Evolutionary conservation across 2,888 invertebrate species (phyloP).

Genomic region (Phlogophora meticulosa): DNA sequence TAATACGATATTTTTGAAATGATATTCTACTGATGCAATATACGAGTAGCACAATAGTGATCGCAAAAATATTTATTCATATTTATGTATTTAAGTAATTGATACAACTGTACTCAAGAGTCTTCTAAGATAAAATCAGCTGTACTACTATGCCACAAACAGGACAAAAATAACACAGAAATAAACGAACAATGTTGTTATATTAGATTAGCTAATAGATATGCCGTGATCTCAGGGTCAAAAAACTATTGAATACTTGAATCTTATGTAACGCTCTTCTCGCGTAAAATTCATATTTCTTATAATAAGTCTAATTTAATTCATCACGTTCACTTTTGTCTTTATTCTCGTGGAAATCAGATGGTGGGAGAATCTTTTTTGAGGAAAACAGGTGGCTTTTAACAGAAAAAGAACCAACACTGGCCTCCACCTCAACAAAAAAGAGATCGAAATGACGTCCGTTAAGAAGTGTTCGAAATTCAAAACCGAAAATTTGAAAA

Average conservation of each 20-base stretch:
- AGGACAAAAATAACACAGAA: slow-evolving; percentile 12
- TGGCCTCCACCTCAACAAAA: neutral
- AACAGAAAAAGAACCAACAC: neutral
- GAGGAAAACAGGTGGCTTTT: too few species aligned
- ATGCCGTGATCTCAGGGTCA: slow-evolving; percentile 35
- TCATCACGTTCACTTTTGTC: neutral
- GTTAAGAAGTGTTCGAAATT: slow-evolving; percentile 28
- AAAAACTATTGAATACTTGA: slow-evolving; percentile 14
- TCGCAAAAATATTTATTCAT: neutral
- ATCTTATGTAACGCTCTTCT: slow-evolving; percentile 30
- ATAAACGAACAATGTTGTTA: slow-evolving; percentile 23
- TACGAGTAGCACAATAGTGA: neutral
- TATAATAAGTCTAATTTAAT: slow-evolving; percentile 5
- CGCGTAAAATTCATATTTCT: slow-evolving; percentile 14
- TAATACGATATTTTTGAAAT: slow-evolving; percentile 25
- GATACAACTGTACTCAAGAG: neutral
- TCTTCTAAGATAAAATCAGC: neutral
- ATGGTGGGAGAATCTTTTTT: neutral
- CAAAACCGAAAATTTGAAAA: slow-evolving; percentile 9
- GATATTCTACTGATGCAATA: slow-evolving; percentile 28
- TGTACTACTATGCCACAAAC: neutral
- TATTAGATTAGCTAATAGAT: slow-evolving; percentile 35
- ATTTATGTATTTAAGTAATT: neutral
- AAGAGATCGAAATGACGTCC: neutral
- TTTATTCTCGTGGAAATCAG: neutral